These are phyloP conservation scores for Hydrozoanthus tunicans DNA, from an alignment of 64 coral and sea anemone species.

Conservation along the genomic window DNA sequence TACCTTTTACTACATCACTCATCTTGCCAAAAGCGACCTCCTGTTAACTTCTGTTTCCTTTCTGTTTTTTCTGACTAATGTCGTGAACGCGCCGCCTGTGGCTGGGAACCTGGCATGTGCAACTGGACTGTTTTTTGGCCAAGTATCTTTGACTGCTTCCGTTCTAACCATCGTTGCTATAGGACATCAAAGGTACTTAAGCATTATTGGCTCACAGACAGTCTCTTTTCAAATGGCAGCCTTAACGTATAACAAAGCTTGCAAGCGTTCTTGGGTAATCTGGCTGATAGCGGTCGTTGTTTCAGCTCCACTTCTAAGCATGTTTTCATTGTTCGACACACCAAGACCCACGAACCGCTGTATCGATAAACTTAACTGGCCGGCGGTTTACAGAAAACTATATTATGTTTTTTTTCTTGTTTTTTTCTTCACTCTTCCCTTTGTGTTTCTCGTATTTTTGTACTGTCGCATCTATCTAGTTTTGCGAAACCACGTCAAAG, in stretches of 20 bases:
- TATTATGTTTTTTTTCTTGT: background rate
- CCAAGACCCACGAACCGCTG: background rate
- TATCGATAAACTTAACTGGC: background rate
- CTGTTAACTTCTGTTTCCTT: background rate
- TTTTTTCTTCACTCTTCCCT: background rate
- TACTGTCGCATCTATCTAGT: background rate
- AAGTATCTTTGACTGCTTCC: background rate
- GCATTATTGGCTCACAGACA: background rate
- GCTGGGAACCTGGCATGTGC: background rate
- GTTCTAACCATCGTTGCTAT: constrained; percentile 24
- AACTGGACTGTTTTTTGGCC: background rate
- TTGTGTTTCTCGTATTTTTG: constrained; percentile 8
- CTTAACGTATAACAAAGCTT: background rate
- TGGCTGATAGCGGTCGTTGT: background rate
- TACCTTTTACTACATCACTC: background rate
- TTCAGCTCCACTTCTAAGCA: constrained; percentile 4
- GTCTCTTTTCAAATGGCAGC: background rate
- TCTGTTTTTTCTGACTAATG: background rate
- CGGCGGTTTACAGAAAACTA: background rate
- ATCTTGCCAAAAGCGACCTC: constrained; percentile 9
- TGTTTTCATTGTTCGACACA: background rate
- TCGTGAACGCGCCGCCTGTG: no score
- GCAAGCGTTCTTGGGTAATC: constrained; percentile 16
- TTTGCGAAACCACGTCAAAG: background rate
- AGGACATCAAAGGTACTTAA: background rate